A percentile compares a stretch with the other conserved stretches of the same genome.
Evolutionary conservation across 1,140 invertebrate genomes (phyloP).

Genomic region (Drosophila truncata): DNA sequence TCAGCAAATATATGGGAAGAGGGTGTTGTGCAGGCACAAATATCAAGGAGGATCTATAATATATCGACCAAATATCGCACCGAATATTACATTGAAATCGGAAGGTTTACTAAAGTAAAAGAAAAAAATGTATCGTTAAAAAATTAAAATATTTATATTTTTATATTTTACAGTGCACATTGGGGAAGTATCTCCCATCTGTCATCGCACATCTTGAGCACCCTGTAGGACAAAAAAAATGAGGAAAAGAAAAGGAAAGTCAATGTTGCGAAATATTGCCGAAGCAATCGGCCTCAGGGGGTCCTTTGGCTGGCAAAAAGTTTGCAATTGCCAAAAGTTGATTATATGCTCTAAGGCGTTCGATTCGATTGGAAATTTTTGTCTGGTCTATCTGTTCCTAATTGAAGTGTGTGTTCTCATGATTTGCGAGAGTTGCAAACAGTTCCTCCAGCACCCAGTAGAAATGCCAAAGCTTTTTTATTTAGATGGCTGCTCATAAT

Average conservation of each 20-base stretch:
- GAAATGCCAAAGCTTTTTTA: background rate
- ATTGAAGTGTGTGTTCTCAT: constrained; percentile 28
- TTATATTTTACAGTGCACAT: constrained; percentile 5
- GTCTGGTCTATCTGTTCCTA: constrained; percentile 50
- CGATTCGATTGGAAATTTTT: constrained; percentile 58
- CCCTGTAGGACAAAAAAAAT: constrained; percentile 36
- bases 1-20: constrained; percentile 46
- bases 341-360: constrained; percentile 63
- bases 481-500: constrained; percentile 38
- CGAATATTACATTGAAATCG: no score
- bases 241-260: constrained; percentile 46
- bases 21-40: constrained; percentile 11
- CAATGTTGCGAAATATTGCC: constrained; percentile 64
- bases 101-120: no score
- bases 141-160: background rate
- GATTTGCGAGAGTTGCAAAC: constrained; percentile 18
- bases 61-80: background rate
- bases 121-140: no score
- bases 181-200: background rate
- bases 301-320: constrained; percentile 37
- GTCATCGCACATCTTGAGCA: constrained; percentile 1
- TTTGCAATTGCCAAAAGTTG: constrained; percentile 65
- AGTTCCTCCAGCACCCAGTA: constrained; percentile 2
- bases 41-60: background rate
- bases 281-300: constrained; percentile 53